Evolutionary conservation across 2,797 vertebrate species (phyloP).

Genomic region (Pachyuromys duprasi): DNA sequence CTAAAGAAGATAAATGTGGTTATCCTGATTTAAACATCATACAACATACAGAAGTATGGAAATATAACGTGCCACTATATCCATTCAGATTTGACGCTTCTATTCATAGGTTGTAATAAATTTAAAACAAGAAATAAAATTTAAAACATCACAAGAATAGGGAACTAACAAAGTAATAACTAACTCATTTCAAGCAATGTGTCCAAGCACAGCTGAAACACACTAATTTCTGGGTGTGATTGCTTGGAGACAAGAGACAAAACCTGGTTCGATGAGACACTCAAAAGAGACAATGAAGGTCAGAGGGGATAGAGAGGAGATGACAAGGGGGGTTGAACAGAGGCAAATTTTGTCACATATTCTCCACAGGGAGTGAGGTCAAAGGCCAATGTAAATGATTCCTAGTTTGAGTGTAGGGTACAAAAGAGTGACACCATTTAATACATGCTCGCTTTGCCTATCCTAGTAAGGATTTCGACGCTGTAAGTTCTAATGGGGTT

Average conservation of each 20-base stretch:
- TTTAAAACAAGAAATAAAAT: not conserved
- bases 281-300: not conserved
- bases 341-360: not conserved
- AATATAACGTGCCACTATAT: not conserved
- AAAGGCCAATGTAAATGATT: not conserved
- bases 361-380: not conserved
- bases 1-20: not conserved
- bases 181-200: not conserved
- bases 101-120: not conserved
- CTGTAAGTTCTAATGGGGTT: not conserved
- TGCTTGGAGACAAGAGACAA: not conserved
- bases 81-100: not conserved
- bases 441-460: fast-evolving
- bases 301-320: not conserved
- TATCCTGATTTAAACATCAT: not conserved
- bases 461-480: not conserved
- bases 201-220: not conserved
- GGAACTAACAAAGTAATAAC: not conserved
- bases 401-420: too few relatives aligned
- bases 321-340: not conserved
- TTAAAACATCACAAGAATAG: not conserved
- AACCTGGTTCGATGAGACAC: not conserved
- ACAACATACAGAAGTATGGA: not conserved
- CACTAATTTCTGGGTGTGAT: not conserved
- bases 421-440: not conserved